Evolutionary conservation across 2,113 vertebrate species (phyloP).

Genomic region (Lophotis ruficrista): DNA sequence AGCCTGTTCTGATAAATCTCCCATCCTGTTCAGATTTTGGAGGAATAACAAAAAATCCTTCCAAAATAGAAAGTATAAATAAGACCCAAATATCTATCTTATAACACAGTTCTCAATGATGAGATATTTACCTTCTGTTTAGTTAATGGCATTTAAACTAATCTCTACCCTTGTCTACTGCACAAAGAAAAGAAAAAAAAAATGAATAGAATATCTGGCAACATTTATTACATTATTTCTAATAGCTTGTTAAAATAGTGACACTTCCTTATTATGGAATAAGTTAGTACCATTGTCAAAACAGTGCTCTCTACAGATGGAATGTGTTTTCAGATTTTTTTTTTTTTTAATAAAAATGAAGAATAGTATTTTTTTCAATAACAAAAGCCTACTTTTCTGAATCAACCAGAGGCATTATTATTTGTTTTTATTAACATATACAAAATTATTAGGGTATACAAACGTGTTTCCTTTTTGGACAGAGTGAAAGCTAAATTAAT

Average conservation of each 20-base stretch:
- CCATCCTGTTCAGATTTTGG: neutral
- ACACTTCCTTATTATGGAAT: neutral
- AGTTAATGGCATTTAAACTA: neutral
- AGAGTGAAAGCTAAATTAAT: conserved; percentile 62
- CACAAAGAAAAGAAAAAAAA: neutral
- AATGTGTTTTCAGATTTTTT: neutral
- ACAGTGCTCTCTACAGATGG: neutral
- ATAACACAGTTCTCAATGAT: neutral
- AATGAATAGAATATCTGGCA: conserved; percentile 15
- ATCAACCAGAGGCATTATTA: conserved; percentile 38
- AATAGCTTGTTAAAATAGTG: neutral
- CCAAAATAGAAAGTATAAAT: neutral
- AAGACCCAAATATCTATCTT: neutral
- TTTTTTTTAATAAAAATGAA: neutral
- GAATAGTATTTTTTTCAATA: neutral
- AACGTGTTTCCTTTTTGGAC: conserved; percentile 61
- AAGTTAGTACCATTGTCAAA: conserved; percentile 2
- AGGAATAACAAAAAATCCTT: neutral
- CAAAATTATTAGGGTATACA: conserved; percentile 79
- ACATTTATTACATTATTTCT: conserved; percentile 10
- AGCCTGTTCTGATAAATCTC: neutral
- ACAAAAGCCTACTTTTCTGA: conserved; percentile 41
- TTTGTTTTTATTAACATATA: conserved; percentile 82
- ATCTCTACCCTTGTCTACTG: neutral
- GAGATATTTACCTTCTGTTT: neutral